Base-by-base conservation (phyloP, 2,888 invertebrate genomes). In the Ceratothoa steindachneri region DNA sequence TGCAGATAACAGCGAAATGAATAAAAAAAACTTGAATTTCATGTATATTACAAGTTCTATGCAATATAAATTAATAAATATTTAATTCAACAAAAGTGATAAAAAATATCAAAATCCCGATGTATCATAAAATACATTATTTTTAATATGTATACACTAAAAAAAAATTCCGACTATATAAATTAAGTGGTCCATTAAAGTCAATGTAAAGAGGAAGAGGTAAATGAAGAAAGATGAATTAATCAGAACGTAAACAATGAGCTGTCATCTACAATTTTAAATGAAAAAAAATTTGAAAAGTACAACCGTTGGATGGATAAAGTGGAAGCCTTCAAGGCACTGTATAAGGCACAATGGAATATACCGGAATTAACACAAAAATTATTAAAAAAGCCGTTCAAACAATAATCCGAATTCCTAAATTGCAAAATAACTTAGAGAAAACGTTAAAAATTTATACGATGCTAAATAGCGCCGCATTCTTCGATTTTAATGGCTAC, bases 401-500 rank as follows among this genome's bases (percentile, higher is more conserved):
- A 41, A 41, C 41, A 41, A 5, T 41, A 41, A 41, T 15, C 7
- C 15, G 5, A 5, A 41, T 41, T 15, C 15, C 15, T 41, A 41
- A 41, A 9, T 15, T 41, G 5, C 15, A 9, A 15, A 15, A 15
- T 41, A 67, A 67, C 3, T 29, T 29, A 22, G 15, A 30, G 15
- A 28, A 64, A 24, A 41, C 19, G 29, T 12, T 28, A 19, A 52
- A 68, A 41, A 22, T 51, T 3, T 24, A 68, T 27, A 24, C 12
- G 19, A 27, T 67, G 53, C 66, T 71, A 71, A 28, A 71, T 19
- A 27, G 72, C 76, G 24, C 79, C 79, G 65, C 79, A 79, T 27
- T 79, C 70, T 41, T 79, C 76, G 15, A 79, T 70, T 53, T 70
- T 76, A 28, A 79, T 74, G 24, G 71, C 74, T 12, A 72, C 69